Base-by-base conservation (phyloP, 2,888 invertebrate species). In the Stramonita haemastoma region DNA sequence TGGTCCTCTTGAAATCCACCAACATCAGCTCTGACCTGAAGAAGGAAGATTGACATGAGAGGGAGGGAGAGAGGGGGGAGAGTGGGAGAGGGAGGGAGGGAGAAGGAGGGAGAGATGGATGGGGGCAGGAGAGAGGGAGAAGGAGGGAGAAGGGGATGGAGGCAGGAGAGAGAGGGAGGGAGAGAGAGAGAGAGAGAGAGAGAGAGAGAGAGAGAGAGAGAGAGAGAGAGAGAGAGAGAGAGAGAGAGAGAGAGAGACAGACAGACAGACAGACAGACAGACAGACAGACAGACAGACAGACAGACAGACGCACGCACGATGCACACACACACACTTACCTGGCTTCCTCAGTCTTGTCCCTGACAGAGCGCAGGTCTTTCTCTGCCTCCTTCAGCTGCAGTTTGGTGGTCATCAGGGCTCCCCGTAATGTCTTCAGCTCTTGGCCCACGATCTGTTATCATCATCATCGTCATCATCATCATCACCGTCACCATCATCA, bases 321-420 rank as follows among this genome's bases (percentile, higher is more conserved):
- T 26, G 26, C 73, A 73, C 19, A 73, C 11, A 77, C 4, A 46
- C 83, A 46, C 15, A 19, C 84, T 1, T 1, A 95, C 95, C 94
- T 94, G 57, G 94, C 94, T 90, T 95, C 94, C 83, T 95, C 95
- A 56, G 93, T 93, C 90, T 94, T 93, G 26, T 93, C 93, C 83
- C 94, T 92, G 46, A 93, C 93, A 19, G 94, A 93, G 90, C 94
- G 93, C 66, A 93, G 91, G 34, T 92, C 91, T 79, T 91, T 92
- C 88, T 94, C 92, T 13, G 93, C 92, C 81, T 93, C 93, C 46
- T 90, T 89, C 66, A 94, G 90, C 34, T 94, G 93, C 81, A 91
- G 89, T 85, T 91, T 91, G 46, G 93, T 93, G 83, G 92, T 90
- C 46, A 92, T 91, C 77, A 93, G 90, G 13, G 93, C 93, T 90